phyloP scores from a whole-genome alignment of 2,113 vertebrate genomes.

The Pelmatolapia mariae region DNA sequence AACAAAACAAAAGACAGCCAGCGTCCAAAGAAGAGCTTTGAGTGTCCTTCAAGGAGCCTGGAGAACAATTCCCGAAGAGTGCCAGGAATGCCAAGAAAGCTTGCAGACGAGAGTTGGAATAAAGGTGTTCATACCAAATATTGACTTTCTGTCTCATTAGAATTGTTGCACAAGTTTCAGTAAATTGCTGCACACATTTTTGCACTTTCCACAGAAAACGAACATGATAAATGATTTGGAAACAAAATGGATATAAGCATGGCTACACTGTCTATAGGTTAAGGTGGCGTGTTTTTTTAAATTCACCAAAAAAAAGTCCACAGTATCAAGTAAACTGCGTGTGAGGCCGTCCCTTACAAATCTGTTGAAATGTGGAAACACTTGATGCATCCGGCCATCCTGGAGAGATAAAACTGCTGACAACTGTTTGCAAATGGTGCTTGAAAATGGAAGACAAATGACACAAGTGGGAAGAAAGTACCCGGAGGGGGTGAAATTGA shows the following conservation, averaged over 20 bases:
- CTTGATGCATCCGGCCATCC: neutral
- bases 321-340: rapidly evolving
- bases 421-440: neutral
- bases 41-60: neutral
- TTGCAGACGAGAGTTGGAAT: neutral
- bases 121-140: neutral
- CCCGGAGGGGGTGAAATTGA: neutral
- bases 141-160: neutral
- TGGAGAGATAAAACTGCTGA: neutral
- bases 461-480: neutral
- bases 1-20: neutral
- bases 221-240: neutral
- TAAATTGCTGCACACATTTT: neutral
- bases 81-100: neutral
- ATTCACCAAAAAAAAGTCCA: neutral
- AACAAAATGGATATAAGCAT: neutral
- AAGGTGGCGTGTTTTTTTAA: neutral
- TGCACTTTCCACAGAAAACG: neutral
- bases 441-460: neutral
- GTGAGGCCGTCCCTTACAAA: neutral
- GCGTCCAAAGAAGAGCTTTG: neutral
- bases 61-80: neutral
- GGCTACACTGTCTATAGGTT: neutral
- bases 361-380: neutral
- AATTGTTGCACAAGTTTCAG: neutral